A percentile compares a stretch with the other conserved stretches of the same genome.
These are phyloP conservation scores for Galerucella pusilla DNA, from an alignment of 2,888 invertebrate species.

Conservation along the genomic window DNA sequence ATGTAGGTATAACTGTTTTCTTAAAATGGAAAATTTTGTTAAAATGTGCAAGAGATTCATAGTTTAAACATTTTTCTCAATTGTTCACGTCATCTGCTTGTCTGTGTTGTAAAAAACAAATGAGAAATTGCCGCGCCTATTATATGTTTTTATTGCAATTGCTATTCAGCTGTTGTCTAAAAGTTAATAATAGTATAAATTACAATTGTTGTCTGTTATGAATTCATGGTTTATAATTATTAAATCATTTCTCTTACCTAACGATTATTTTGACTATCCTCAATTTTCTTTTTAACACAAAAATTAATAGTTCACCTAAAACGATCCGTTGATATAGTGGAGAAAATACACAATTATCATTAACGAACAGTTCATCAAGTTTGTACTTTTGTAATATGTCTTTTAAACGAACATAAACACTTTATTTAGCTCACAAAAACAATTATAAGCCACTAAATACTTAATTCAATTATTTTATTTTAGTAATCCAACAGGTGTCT, in stretches of 20 bases:
- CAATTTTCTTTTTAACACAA: constrained; percentile 30
- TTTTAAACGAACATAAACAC: constrained; percentile 16
- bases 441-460: constrained; percentile 26
- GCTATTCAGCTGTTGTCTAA: constrained; percentile 13
- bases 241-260: constrained; percentile 27
- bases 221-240: constrained; percentile 3
- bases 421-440: constrained; percentile 30
- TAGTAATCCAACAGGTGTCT: constrained; percentile 33
- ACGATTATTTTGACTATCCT: constrained; percentile 25
- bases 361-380: constrained; percentile 20
- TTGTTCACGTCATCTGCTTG: constrained; percentile 34
- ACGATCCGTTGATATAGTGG: constrained; percentile 26
- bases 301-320: constrained; percentile 29
- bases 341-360: constrained; percentile 12
- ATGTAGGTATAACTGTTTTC: background rate
- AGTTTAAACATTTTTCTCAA: constrained; percentile 28
- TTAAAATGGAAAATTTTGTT: constrained; percentile 12
- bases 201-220: background rate
- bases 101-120: constrained; percentile 33
- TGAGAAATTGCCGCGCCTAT: constrained; percentile 41
- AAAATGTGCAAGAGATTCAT: constrained; percentile 13
- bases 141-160: constrained; percentile 27
- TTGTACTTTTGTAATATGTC: constrained; percentile 19
- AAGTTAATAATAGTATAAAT: background rate
- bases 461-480: constrained; percentile 32